Evolutionary conservation across 2,113 vertebrate species (phyloP), one percentile per base, ranked within the genome.

Genomic region (Camelus bactrianus): DNA sequence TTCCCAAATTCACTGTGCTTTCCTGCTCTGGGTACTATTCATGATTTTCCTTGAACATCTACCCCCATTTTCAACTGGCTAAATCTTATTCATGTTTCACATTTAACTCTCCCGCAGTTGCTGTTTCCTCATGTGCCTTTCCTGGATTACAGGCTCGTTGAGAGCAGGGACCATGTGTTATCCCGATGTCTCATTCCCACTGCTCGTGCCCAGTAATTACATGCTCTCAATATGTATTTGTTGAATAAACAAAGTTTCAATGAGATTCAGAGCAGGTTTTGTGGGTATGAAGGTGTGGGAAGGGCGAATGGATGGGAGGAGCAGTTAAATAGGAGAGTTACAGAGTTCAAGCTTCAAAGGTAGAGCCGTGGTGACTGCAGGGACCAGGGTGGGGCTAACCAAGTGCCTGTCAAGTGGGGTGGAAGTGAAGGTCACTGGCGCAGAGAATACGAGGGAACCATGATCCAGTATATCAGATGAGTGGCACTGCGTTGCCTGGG

Each of bases 221-320:
- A 90, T 89, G 77, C 50, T 91, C 90, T 79, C 75, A 48, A 56
- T 20, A 85, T 81, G 52, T 48, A 92, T 81, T 79, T 95, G 80
- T 80, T 93, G 70, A 72, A 50, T 90, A 96, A 95, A 96, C 76
- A 96, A 67, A 58, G 56, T 92, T 85, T 77, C 89, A 58, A 30
- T 76, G 81, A 48, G 75, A 79, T 89, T 92, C 35, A 19, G 81
- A 94, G 81, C 96, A 95, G 88, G 93, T 96, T 85, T 60, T 77
- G 83, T 90, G 76, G 88, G 95, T 62, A 15, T 30, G 73, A 91
- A 79, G 82, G 86, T 69, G 56, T 86, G 62, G 76, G 46, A 5
- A 46, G 12, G 72, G 75, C 48, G 52, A 64, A 35, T n/a, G 8
- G 62, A 65, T 22, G 30, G 87, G 48, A 83, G 72, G 38, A 64